These are phyloP conservation scores for Oscheius sp. DNA, from an alignment of 2,888 invertebrate genomes.

Conservation along the genomic window DNA sequence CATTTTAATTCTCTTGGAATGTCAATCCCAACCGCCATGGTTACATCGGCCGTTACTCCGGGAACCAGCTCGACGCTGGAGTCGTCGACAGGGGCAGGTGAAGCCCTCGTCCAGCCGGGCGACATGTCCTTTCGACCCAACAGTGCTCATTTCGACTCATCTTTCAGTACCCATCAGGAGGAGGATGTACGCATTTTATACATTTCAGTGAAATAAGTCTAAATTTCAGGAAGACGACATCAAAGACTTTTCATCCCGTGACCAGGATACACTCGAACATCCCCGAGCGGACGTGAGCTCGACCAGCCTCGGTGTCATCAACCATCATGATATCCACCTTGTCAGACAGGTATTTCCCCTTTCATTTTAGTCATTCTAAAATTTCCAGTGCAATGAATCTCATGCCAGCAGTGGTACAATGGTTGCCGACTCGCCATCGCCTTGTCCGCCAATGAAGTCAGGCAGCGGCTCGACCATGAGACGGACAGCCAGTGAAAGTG, in stretches of 20 bases:
- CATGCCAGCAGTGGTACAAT: conserved; percentile 27
- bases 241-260: not conserved
- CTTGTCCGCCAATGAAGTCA: not conserved
- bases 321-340: not conserved
- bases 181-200: not conserved
- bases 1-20: not conserved
- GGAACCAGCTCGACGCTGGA: conserved; percentile 29
- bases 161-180: conserved; percentile 8
- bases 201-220: not conserved
- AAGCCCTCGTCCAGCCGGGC: conserved; percentile 44
- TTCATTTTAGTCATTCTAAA: too few species aligned
- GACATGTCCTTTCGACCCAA: conserved; percentile 42
- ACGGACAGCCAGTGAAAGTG: conserved; percentile 18
- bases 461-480: not conserved
- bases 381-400: conserved; percentile 16
- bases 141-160: conserved; percentile 5
- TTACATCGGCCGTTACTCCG: not conserved
- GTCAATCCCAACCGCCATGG: not conserved
- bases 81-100: conserved; percentile 36
- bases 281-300: conserved; percentile 7
- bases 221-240: conserved; percentile 21
- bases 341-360: not conserved
- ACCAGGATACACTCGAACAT: not conserved
- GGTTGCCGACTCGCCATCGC: conserved; percentile 2
- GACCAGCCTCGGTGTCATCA: conserved; percentile 7